Evolutionary conservation across 2,888 invertebrate species (phyloP).

Genomic region (Latrodectus elegans): DNA sequence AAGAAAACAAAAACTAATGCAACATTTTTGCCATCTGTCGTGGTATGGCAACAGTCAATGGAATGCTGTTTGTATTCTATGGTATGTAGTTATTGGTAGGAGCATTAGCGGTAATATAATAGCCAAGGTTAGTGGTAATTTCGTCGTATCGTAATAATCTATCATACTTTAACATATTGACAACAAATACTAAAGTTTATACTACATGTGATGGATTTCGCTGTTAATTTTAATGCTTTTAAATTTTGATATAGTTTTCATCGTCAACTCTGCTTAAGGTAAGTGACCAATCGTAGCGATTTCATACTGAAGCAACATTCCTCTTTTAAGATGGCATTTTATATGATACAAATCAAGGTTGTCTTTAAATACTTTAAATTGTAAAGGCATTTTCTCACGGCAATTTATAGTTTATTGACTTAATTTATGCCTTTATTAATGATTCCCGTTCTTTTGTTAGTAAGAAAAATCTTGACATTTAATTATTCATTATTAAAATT

Average conservation of each 20-base stretch:
- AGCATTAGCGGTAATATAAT: slow-evolving; percentile 53
- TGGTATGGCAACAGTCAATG: slow-evolving; percentile 59
- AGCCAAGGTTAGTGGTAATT: slow-evolving; percentile 6
- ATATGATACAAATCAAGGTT: slow-evolving; percentile 52
- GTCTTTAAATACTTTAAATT: slow-evolving; percentile 37
- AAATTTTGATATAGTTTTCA: neutral
- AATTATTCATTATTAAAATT: too few species aligned
- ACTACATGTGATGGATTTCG: neutral
- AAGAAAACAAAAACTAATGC: slow-evolving; percentile 37
- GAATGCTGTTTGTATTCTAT: slow-evolving; percentile 70
- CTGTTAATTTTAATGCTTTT: neutral
- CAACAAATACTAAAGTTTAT: neutral
- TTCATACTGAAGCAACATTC: slow-evolving; percentile 57
- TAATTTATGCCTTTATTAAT: too few species aligned
- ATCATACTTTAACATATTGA: neutral
- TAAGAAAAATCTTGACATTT: too few species aligned
- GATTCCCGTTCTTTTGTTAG: too few species aligned
- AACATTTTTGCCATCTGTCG: slow-evolving; percentile 35
- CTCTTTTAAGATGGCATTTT: slow-evolving; percentile 58
- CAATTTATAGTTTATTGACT: too few species aligned
- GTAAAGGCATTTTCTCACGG: too few species aligned
- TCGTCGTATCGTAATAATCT: neutral
- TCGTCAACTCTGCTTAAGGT: slow-evolving; percentile 52
- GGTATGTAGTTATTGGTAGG: slow-evolving; percentile 68
- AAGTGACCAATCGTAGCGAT: slow-evolving; percentile 67